Evolutionary conservation across 2,888 invertebrate genomes (phyloP).

Genomic region (Arctia plantaginis): DNA sequence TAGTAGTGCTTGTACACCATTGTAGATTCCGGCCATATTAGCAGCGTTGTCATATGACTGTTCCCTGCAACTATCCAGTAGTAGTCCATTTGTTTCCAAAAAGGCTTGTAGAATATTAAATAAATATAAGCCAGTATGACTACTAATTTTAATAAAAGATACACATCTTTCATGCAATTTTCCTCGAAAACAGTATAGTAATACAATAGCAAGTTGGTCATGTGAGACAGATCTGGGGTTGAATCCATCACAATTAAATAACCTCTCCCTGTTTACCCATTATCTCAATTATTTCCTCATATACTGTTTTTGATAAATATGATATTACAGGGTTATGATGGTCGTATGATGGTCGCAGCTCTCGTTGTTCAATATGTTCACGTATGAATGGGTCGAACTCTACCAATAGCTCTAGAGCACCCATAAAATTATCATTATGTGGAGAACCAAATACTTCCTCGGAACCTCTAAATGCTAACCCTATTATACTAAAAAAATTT

Average conservation of each 20-base stretch:
- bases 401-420: constrained; percentile 22
- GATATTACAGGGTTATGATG: constrained; percentile 26
- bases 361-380: constrained; percentile 22
- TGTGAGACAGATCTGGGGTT: constrained; percentile 28
- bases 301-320: constrained; percentile 30
- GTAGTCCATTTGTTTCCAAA: constrained; percentile 33
- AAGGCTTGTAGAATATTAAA: constrained; percentile 38
- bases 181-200: constrained; percentile 25
- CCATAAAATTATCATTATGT: constrained; percentile 27
- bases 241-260: constrained; percentile 27
- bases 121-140: constrained; percentile 28
- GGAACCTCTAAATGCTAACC: constrained; percentile 31
- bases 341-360: constrained; percentile 30
- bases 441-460: constrained; percentile 28
- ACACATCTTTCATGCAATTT: constrained; percentile 17
- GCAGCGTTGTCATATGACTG: constrained; percentile 40
- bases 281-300: constrained; percentile 29
- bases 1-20: constrained; percentile 25
- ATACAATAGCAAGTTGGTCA: constrained; percentile 30
- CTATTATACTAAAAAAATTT: constrained; percentile 30
- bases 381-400: constrained; percentile 20
- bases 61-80: background rate
- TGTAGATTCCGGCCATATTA: constrained; percentile 36
- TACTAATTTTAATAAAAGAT: constrained; percentile 34
- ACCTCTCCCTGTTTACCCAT: constrained; percentile 21